Conservation (phyloP, 2,888 invertebrate genomes). For the Agrilus cyanescens region DNA sequence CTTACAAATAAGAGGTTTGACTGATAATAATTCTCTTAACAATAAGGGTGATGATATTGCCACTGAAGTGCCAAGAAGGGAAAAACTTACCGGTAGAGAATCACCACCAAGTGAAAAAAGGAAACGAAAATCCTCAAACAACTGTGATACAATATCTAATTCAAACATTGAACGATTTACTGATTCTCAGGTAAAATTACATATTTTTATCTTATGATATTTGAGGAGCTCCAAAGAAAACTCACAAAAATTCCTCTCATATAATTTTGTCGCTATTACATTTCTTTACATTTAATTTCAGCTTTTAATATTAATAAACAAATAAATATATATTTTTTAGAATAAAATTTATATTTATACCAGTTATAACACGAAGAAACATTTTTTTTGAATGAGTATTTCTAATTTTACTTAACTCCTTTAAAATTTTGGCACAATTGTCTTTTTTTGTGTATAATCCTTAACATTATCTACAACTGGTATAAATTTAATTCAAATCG, state of each 20-base stretch:
- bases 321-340: too few species aligned
- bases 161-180: slow-evolving; percentile 52
- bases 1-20: slow-evolving; percentile 78
- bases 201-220: not conserved
- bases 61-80: slow-evolving; percentile 25
- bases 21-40: slow-evolving; percentile 64
- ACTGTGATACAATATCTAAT: slow-evolving; percentile 53
- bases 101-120: slow-evolving; percentile 43
- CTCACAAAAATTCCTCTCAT: too few species aligned
- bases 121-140: slow-evolving; percentile 54
- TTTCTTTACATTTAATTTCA: not conserved
- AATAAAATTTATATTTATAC: too few species aligned
- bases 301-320: not conserved
- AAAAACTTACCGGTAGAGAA: slow-evolving; percentile 24
- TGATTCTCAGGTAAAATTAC: slow-evolving; percentile 50
- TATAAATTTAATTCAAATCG: too few species aligned
- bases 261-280: not conserved
- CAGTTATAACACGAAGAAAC: too few species aligned
- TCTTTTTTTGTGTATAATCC: too few species aligned
- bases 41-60: slow-evolving; percentile 27
- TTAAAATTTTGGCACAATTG: too few species aligned
- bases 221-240: too few species aligned
- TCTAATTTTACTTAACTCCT: too few species aligned
- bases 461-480: too few species aligned
- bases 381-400: too few species aligned